Evolutionary conservation across 2,888 invertebrate species (phyloP).

Genomic region (Xanthorhoe designata): DNA sequence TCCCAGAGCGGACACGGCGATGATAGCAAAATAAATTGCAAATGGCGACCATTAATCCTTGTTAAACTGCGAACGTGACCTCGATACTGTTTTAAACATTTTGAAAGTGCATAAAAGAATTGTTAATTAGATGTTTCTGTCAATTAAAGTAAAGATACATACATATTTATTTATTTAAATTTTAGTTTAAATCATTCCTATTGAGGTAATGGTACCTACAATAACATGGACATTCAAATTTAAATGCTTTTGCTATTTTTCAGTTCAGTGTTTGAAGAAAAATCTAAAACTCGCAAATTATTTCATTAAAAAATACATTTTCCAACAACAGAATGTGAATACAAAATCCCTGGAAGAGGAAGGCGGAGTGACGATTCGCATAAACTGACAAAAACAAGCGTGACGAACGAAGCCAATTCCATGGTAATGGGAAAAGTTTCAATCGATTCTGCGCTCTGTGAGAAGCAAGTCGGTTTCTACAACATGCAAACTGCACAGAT

Average conservation of each 20-base stretch:
- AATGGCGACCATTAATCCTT: slow-evolving; percentile 63
- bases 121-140: background rate
- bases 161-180: background rate
- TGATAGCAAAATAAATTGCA: slow-evolving; percentile 61
- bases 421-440: slow-evolving; percentile 71
- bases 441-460: slow-evolving; percentile 60
- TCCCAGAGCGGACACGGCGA: slow-evolving; percentile 52
- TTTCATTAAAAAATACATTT: slow-evolving; percentile 7
- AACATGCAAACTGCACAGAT: slow-evolving; percentile 37
- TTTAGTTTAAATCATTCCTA: background rate
- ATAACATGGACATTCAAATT: no score
- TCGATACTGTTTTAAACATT: slow-evolving; percentile 44
- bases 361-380: slow-evolving; percentile 38
- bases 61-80: slow-evolving; percentile 59
- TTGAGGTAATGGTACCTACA: background rate
- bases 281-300: background rate
- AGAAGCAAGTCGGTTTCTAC: slow-evolving; percentile 45
- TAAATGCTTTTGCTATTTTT: no score
- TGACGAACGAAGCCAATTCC: slow-evolving; percentile 58
- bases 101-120: slow-evolving; percentile 3
- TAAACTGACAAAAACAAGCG: slow-evolving; percentile 59
- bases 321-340: slow-evolving; percentile 26
- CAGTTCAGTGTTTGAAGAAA: background rate
- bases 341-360: slow-evolving; percentile 23
- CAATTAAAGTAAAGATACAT: background rate